Percentiles rank a stretch among this genome's conserved stretches.
These are phyloP conservation scores for Dasyornis broadbenti DNA, from an alignment of 2,113 vertebrate genomes.

Conservation along the genomic window DNA sequence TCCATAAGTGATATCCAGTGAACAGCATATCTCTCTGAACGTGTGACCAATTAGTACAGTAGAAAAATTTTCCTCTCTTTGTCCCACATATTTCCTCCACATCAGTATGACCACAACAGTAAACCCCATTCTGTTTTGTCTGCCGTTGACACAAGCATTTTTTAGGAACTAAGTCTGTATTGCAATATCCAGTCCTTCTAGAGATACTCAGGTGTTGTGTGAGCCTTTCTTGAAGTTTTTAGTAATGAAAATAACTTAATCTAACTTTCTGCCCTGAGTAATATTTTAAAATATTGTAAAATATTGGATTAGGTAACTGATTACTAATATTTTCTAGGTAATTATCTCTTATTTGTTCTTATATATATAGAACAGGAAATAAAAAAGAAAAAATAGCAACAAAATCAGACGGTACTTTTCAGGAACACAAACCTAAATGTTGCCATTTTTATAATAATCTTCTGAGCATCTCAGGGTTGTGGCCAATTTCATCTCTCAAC, in stretches of 20 bases:
- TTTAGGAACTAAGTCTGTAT: neutral
- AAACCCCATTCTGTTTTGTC: neutral
- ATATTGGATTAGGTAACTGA: neutral
- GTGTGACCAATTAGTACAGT: neutral
- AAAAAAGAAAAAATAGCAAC: neutral
- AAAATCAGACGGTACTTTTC: neutral
- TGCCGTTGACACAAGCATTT: rapidly evolving
- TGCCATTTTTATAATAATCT: neutral
- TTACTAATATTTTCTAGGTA: neutral
- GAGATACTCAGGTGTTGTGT: neutral
- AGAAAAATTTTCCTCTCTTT: neutral
- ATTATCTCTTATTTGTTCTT: neutral
- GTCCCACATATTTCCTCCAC: neutral
- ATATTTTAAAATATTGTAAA: neutral
- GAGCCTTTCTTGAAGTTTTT: neutral
- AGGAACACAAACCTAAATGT: neutral
- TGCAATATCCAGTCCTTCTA: neutral
- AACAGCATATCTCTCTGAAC: neutral
- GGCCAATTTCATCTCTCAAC: neutral
- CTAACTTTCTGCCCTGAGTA: neutral
- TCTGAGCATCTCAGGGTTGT: neutral
- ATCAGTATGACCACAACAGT: neutral
- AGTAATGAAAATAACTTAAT: neutral
- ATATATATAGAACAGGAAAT: neutral
- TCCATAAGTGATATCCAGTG: neutral